phyloP scores from a whole-genome alignment of 2,888 invertebrate species.

The Oscheius sp. region DNA sequence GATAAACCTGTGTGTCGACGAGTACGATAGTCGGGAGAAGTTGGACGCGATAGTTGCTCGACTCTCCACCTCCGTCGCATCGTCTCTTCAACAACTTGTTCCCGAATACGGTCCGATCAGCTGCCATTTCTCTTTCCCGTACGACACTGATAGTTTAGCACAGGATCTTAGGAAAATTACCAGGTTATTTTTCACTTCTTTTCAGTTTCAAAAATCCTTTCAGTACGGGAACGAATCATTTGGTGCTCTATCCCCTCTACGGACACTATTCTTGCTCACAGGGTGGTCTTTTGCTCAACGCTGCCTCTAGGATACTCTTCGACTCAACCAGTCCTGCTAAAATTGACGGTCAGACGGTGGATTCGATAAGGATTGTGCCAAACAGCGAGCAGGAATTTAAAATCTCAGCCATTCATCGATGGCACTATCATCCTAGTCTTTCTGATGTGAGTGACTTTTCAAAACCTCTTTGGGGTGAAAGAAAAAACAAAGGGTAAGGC shows the following conservation, averaged over 20 bases:
- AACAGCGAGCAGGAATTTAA: slow-evolving; percentile 51
- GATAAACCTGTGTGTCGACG: slow-evolving; percentile 44
- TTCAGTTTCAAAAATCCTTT: background rate
- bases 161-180: slow-evolving; percentile 32
- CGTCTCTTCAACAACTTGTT: slow-evolving; percentile 41
- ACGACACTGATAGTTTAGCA: slow-evolving; percentile 37
- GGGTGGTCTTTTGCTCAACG: slow-evolving; percentile 37
- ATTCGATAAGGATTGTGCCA: slow-evolving; percentile 43
- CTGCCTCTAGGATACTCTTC: slow-evolving; percentile 17
- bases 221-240: slow-evolving; percentile 15
- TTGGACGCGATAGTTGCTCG: slow-evolving; percentile 45
- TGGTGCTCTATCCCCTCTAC: slow-evolving; percentile 52
- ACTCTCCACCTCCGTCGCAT: slow-evolving; percentile 42
- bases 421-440: slow-evolving; percentile 53
- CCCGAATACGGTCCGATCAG: slow-evolving; percentile 49
- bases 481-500: no score
- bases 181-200: background rate
- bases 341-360: slow-evolving; percentile 36
- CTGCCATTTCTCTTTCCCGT: slow-evolving; percentile 43
- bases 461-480: no score
- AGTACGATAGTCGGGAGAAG: slow-evolving; percentile 47
- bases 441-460: slow-evolving; percentile 41
- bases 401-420: slow-evolving; percentile 51
- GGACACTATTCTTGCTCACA: slow-evolving; percentile 44
- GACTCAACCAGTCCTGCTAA: slow-evolving; percentile 36